Conservation (phyloP, 2,888 invertebrate genomes). For the Hypercompe scribonia region DNA sequence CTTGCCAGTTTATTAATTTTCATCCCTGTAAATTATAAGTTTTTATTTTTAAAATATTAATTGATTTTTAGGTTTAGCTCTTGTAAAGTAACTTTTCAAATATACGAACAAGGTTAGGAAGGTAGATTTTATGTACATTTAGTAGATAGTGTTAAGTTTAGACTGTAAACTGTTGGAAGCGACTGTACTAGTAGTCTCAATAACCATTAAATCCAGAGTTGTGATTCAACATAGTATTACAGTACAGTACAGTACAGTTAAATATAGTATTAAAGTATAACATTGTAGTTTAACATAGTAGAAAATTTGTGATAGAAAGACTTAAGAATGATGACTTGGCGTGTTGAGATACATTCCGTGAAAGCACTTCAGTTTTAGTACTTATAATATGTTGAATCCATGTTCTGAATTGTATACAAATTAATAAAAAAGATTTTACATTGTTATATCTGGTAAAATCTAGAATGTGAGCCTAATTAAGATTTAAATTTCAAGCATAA, state of each 20-base stretch:
- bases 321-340: constrained; percentile 1
- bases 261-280: too few species aligned
- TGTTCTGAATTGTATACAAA: too few species aligned
- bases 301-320: constrained; percentile 30
- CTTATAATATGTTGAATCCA: too few species aligned
- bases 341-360: neutral
- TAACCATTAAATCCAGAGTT: constrained; percentile 33
- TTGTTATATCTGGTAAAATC: neutral
- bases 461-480: neutral
- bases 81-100: too few species aligned
- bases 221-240: too few species aligned
- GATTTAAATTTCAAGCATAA: neutral
- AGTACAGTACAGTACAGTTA: too few species aligned
- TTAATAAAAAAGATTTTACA: too few species aligned
- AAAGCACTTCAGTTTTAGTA: neutral
- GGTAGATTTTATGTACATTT: too few species aligned
- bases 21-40: neutral
- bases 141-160: neutral
- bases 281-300: constrained; percentile 43
- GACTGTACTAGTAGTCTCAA: constrained; percentile 24
- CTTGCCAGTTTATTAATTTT: too few species aligned
- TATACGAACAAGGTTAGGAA: too few species aligned
- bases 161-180: neutral
- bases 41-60: neutral
- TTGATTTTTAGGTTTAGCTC: neutral